Evolutionary conservation across 2,888 invertebrate genomes (phyloP).

Genomic region (Gari tellinella): DNA sequence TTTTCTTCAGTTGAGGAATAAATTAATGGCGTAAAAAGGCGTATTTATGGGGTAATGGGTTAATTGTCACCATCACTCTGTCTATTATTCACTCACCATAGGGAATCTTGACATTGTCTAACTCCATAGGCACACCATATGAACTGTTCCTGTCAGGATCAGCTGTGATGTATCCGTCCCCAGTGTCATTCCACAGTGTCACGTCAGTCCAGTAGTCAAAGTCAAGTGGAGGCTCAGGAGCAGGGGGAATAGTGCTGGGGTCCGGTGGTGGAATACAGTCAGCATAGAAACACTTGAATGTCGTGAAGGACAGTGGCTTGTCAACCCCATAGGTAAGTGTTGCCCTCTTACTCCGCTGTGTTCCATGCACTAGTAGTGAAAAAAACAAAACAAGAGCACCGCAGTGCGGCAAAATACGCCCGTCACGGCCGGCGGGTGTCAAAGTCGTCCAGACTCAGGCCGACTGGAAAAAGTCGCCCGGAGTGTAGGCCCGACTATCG

Average conservation of each 20-base stretch:
- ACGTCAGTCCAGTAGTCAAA: constrained; percentile 43
- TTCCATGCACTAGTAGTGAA: constrained; percentile 51
- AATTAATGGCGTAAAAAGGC: no score
- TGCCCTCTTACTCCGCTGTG: constrained; percentile 9
- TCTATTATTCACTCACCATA: constrained; percentile 21
- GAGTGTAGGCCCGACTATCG: no score
- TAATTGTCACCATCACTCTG: no score
- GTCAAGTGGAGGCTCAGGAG: constrained; percentile 29
- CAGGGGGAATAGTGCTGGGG: constrained; percentile 65
- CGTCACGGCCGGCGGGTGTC: no score
- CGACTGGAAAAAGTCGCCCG: no score
- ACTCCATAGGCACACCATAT: constrained; percentile 44
- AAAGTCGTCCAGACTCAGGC: no score
- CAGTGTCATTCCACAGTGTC: constrained; percentile 33
- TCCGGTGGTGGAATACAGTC: constrained; percentile 77
- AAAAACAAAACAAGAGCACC: no score
- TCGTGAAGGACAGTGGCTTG: constrained; percentile 17
- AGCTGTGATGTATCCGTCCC: constrained; percentile 27
- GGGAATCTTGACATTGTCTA: constrained; percentile 47
- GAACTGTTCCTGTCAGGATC: constrained; percentile 20
- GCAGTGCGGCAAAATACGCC: no score
- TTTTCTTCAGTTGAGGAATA: no score
- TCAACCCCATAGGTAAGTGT: constrained; percentile 25
- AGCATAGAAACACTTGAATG: constrained; percentile 70
- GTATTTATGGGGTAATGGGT: no score